Base-by-base conservation (phyloP, 2,888 invertebrate genomes). In the Agrochola macilenta region DNA sequence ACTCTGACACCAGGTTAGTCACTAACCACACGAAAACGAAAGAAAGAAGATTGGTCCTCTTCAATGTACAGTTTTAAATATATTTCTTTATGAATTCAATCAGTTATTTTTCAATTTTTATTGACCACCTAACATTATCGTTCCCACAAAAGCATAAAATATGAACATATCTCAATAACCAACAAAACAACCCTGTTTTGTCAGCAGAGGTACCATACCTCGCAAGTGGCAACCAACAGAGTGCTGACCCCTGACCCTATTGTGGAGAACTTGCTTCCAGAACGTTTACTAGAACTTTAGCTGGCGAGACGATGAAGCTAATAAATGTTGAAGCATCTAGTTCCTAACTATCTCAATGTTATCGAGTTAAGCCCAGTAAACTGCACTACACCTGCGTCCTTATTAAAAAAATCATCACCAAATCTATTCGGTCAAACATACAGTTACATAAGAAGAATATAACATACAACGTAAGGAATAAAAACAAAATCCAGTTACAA, bases 261-360 rank as follows among this genome's bases (percentile, higher is more conserved):
- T 81, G 64, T 54, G 26, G 60, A 43, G 43, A 69, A 57, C 57
- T 60, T 52, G 52, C 61, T 17, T 72, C 43, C 43, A n/a, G n/a
- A 57, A 46, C 61, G 17, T 49, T 79, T 63, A 74, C 58, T 52
- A 46, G 30, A 81, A 82, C 35, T 75, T 81, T 54, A 39, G 57
- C 57, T 39, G n/a, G 64, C 60, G 20, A 52, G 12, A 23, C 43
- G 23, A 64, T 49, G 69, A 66, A 26, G 54, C 14, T 76, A 81
- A 82, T 75, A 69, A 69, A 69, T 66, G n/a, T 26, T 46, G 80
- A 81, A 71, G 58, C 17, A 17, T 39, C 46, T 30, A 66, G 46
- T n/a, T 63, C 14, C 54, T 49, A 11, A 30, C 20, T 43, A 23
- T 49, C n/a, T n/a, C 3, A 5, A 61, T 61, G 17, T 26, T 20